A percentile compares a stretch with the other conserved stretches of the same genome.
Evolutionary conservation across 2,113 vertebrate genomes (phyloP).

Genomic region (Sigmodon hispidus): DNA sequence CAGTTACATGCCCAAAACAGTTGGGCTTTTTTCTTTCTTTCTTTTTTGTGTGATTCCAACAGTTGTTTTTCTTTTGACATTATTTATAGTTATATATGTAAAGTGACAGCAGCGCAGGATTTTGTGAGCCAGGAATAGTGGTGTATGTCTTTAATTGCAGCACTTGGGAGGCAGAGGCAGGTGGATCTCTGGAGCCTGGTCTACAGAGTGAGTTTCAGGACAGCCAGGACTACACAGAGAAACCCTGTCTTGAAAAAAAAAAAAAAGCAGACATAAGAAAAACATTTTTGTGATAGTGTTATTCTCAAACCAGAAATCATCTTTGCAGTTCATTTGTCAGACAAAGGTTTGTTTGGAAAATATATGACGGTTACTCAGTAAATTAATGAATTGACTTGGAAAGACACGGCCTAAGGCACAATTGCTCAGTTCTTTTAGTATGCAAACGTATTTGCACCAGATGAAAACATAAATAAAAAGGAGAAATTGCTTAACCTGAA

Average conservation of each 20-base stretch:
- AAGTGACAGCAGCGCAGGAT: conserved; percentile 39
- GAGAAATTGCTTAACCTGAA: not conserved
- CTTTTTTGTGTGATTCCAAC: not conserved
- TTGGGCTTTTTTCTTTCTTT: not conserved
- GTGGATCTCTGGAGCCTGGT: not conserved
- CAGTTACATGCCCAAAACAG: not conserved
- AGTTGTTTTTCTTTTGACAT: conserved; percentile 36
- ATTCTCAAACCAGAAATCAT: conserved; percentile 17
- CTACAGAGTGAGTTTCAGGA: not conserved
- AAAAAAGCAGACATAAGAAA: not conserved
- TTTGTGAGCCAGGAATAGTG: not conserved
- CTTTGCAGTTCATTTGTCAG: not conserved
- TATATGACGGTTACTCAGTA: conserved; percentile 33
- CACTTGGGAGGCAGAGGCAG: not conserved
- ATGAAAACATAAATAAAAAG: conserved; percentile 40
- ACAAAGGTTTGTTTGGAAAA: conserved; percentile 25
- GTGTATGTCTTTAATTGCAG: not conserved
- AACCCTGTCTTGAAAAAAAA: not conserved
- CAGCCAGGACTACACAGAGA: not conserved
- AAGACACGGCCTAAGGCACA: conserved; percentile 24
- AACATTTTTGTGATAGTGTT: not conserved
- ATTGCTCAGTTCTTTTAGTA: not conserved
- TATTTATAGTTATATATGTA: not conserved
- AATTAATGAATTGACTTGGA: conserved; percentile 42
- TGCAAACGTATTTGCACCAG: not conserved